Evolutionary conservation across 2,888 invertebrate species (phyloP), one percentile per base, ranked within the genome.

Genomic region (Napeogenes inachia): DNA sequence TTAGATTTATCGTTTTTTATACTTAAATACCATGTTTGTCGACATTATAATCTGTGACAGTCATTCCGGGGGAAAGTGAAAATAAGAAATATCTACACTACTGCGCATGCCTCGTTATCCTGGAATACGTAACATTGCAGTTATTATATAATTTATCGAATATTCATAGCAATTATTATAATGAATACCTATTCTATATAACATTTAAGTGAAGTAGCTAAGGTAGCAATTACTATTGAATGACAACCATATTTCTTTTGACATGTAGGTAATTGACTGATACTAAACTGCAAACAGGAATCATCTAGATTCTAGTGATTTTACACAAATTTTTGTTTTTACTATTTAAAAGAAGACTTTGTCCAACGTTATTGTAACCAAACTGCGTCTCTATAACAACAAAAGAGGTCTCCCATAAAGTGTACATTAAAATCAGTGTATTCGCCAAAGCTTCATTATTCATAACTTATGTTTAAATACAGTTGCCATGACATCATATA

Each of bases 401-500:
- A n/a, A 6, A n/a, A 47, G 47, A 47, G 21, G 8, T 30, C 30
- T 30, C 4, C 21, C 10, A 50, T 50, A 3, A 4, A 4, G 10
- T 50, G 6, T 50, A 50, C n/a, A 30, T 30, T 10, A 6, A 10
- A 21, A 50, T 50, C 21, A 50, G 10, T 10, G 30, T 5, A 13
- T n/a, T 13, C 4, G 3, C 32, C 1, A 21, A 21, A 10, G 35
- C 13, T 59, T n/a, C 32, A 45, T 13, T 38, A 30, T 56, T 59
- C 55, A 35, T 42, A 45, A 57, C 45, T 45, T 57, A 46, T 13
- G 54, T 57, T 61, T 45, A 47, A 54, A 59, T 60, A 63, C 64
- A 60, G 80, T 84, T 84, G 73, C 81, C 82, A 87, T 88, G 87
- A 87, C 84, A 84, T 87, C 86, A 87, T 83, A 69, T 77, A 76